A percentile compares a stretch with the other conserved stretches of the same genome.
Evolutionary conservation across 64 coral and sea anemone genomes (phyloP).

Genomic region (Montipora capricornis): DNA sequence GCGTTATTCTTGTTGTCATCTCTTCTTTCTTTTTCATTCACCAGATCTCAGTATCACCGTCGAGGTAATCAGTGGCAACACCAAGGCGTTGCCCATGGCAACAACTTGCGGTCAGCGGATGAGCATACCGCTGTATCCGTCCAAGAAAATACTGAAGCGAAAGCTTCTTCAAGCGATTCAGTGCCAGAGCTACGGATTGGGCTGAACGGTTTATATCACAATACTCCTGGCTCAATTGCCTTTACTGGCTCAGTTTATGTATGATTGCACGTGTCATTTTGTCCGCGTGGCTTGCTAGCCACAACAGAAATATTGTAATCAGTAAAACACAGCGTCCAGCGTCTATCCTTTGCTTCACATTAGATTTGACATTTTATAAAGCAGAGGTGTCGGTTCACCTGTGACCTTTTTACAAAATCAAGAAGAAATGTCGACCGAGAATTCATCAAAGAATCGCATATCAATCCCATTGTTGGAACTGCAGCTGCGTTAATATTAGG

Average conservation of each 20-base stretch:
- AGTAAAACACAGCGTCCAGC: not conserved
- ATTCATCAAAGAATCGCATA: not conserved
- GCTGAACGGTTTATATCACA: slow-evolving; percentile 2
- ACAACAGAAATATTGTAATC: not conserved
- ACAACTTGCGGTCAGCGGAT: slow-evolving; percentile 96
- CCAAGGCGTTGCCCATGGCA: slow-evolving; percentile 98
- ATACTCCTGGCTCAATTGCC: not conserved
- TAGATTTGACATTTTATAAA: not conserved
- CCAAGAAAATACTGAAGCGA: slow-evolving; percentile 81
- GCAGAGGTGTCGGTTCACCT: not conserved
- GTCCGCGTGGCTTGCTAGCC: not conserved
- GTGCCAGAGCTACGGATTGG: slow-evolving; percentile 94
- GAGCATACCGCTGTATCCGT: slow-evolving; percentile 92
- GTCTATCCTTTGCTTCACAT: not conserved
- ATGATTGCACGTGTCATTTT: too few relatives aligned
- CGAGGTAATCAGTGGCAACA: slow-evolving; percentile 94
- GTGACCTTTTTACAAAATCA: not conserved
- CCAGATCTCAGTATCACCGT: slow-evolving; percentile 84
- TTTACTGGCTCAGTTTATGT: not conserved
- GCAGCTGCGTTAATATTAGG: too few relatives aligned
- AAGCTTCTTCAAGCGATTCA: slow-evolving; percentile 93
- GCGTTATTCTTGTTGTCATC: not conserved
- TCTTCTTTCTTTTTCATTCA: not conserved
- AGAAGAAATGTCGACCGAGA: not conserved
- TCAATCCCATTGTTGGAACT: not conserved